Percentiles rank a stretch among this genome's conserved stretches.
phyloP scores from a whole-genome alignment of 1,140 invertebrate genomes.

The Drosophila virilis region DNA sequence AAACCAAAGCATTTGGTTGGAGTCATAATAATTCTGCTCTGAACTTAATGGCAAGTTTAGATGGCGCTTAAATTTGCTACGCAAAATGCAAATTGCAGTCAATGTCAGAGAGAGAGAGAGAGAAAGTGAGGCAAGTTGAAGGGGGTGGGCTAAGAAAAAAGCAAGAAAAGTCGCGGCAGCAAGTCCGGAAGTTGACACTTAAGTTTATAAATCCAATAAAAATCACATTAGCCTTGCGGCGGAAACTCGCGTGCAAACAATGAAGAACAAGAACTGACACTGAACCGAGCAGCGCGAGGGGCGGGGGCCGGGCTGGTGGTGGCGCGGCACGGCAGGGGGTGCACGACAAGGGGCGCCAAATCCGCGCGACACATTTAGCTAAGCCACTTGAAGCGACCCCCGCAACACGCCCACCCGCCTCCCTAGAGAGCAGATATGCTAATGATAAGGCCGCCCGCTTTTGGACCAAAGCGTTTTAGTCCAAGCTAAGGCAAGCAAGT shows the following conservation, averaged over 20 bases:
- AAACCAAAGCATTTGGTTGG: constrained; percentile 11
- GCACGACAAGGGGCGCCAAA: constrained; percentile 16
- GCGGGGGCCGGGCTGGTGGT: background rate
- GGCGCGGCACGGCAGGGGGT: background rate
- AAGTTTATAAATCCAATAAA: constrained; percentile 78
- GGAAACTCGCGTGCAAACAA: constrained; percentile 63
- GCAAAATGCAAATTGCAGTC: constrained; percentile 32
- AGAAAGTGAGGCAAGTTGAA: background rate
- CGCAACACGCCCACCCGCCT: background rate
- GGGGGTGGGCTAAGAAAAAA: constrained; percentile 8
- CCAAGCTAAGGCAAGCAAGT: constrained; percentile 12
- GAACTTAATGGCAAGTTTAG: constrained; percentile 46
- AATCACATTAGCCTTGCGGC: constrained; percentile 71
- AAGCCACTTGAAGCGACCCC: constrained; percentile 54
- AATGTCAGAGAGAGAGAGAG: constrained; percentile 4
- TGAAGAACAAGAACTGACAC: constrained; percentile 48
- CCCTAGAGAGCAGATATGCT: constrained; percentile 49
- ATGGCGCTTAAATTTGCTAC: constrained; percentile 44
- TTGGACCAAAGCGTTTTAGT: constrained; percentile 30
- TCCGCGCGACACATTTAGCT: constrained; percentile 63
- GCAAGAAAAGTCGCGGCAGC: constrained; percentile 8
- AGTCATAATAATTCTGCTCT: constrained; percentile 49
- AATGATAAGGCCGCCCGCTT: constrained; percentile 46
- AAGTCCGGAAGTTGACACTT: constrained; percentile 67
- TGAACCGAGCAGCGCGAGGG: constrained; percentile 20